Evolutionary conservation across 2,888 invertebrate genomes (phyloP), one percentile per base, ranked within the genome.

Genomic region (Colostygia pectinataria): DNA sequence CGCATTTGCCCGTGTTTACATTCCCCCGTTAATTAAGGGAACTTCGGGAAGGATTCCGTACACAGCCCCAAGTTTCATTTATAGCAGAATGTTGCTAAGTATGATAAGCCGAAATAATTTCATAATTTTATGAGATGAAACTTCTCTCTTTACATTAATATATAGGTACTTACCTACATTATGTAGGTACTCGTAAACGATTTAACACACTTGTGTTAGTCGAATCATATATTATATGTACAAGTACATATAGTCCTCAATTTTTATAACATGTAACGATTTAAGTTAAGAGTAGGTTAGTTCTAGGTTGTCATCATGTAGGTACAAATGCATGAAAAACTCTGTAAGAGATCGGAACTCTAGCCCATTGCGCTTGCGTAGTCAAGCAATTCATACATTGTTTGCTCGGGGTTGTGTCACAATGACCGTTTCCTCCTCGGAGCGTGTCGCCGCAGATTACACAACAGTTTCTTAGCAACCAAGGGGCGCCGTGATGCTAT

Each of bases 401-500:
- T 61, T 58, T 57, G 47, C 42, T 45, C 57, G 58, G 60, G 58
- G 57, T 57, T 55, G 57, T 60, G 55, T 44, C 46, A 55, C 59
- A 59, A 59, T 59, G 57, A 54, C 57, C 51, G 54, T 65, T 74
- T 76, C 69, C 67, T 73, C 65, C 65, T 66, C 53, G 66, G 64
- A 68, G 71, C 68, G 73, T 67, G 65, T 66, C 70, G 61, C 59
- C 55, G 63, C 50, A 55, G 57, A 61, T 45, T 61, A 56, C 31
- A 23, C 23, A 38, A 33, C 37, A 42, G 48, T 48, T 37, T 38
- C 32, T 42, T 33, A 24, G 46, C 18, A 36, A 40, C 37, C 61
- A 67, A 74, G 74, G 78, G 83, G 83, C 77, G 76, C 77, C 69
- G 66, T 71, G 88, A 89, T 88, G 74, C 73, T 87, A 90, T 89